Percentiles rank a stretch among this genome's conserved stretches.
Evolutionary conservation across 2,888 invertebrate species (phyloP).

Genomic region (Platycnemis pennipes): DNA sequence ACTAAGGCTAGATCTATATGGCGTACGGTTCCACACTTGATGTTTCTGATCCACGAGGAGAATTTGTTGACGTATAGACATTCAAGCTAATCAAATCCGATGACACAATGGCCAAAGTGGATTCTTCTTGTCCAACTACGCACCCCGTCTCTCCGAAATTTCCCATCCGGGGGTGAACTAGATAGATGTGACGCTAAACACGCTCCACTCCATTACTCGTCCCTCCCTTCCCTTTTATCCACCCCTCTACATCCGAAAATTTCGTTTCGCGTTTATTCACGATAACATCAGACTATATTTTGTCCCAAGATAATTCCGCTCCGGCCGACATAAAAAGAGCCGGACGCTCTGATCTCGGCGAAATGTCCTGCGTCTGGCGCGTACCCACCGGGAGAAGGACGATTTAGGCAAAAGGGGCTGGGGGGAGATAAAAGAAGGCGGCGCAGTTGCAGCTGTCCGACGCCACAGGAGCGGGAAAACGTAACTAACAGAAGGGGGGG

Average conservation of each 20-base stretch:
- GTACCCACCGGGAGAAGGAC: not conserved
- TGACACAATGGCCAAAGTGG: not conserved
- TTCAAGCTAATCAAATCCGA: not conserved
- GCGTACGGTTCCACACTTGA: no score
- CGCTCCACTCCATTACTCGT: not conserved
- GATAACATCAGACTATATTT: conserved; percentile 12
- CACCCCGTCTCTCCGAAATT: not conserved
- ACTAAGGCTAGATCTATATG: no score
- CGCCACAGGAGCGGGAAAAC: not conserved
- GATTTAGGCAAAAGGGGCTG: not conserved
- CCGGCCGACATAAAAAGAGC: not conserved
- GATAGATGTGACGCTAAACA: not conserved
- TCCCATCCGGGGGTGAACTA: not conserved
- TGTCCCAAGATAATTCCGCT: not conserved
- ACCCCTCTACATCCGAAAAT: not conserved
- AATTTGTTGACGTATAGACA: not conserved
- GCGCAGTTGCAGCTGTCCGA: conserved; percentile 5
- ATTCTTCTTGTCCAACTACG: not conserved
- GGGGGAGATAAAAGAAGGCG: not conserved
- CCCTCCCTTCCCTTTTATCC: not conserved
- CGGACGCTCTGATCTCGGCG: not conserved
- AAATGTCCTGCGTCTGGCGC: not conserved
- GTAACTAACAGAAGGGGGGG: not conserved
- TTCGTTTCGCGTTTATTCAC: conserved; percentile 15
- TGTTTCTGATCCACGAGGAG: not conserved